Evolutionary conservation across 2,797 vertebrate genomes (phyloP), one percentile per base, ranked within the genome.

Genomic region (Octomys mimax): DNA sequence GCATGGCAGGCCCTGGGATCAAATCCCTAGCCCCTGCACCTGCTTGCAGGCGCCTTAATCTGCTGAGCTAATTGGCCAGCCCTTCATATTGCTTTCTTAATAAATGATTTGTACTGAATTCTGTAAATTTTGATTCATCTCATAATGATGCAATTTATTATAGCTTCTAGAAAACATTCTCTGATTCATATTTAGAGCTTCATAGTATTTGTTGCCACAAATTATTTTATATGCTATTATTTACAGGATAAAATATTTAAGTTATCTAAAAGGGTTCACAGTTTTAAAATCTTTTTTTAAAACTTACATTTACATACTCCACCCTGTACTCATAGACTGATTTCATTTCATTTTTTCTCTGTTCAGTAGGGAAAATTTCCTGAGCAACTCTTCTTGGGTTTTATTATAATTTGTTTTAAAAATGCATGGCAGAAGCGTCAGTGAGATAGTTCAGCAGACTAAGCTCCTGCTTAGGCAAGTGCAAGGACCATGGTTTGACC

Each of bases 281-380:
- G 66, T 86, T 92, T 66, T 52, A 1, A 64, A 57, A 21, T 33
- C 13, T 54, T 57, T 92, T 92, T 80, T 85, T 59, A 61, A 80
- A 91, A 92, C 1, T 42, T n/a, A 28, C 19, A 46, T 28, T 49
- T 77, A 49, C 4, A 21, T 86, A 42, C 24, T 33, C 6, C 0
- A 21, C 12, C 49, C 21, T 22, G 39, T 49, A 54, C 36, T 92
- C 24, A 79, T 14, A 89, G 24, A n/a, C 42, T 92, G 28, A 82
- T 94, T 77, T 68, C 78, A 88, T 36, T 52, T 66, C 39, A 79
- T 89, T 96, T 57, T 57, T 91, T 96, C 57, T 85, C 33, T 96
- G 42, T 90, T 93, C 68, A 49, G 89, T 75, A 91, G 31, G 68
- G 21, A 90, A 84, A 75, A 52, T 31, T 79, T 75, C 52, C 78